These are phyloP conservation scores for Etheostoma cragini DNA, from an alignment of 2,113 vertebrate species.

Conservation along the genomic window DNA sequence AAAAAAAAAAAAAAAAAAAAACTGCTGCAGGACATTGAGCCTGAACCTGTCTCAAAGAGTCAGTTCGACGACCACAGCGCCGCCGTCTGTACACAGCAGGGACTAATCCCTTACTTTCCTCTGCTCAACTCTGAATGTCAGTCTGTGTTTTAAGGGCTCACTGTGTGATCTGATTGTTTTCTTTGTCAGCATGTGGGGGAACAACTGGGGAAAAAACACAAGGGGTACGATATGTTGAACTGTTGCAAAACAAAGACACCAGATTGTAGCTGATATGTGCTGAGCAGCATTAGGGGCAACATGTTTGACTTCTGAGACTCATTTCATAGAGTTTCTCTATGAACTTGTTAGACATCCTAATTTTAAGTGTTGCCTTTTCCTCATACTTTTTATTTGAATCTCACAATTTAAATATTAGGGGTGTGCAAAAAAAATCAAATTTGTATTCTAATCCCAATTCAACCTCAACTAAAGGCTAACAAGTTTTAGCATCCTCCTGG, in stretches of 20 bases:
- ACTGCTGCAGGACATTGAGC: conserved; percentile 4
- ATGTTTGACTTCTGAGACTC: neutral
- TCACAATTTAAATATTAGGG: neutral
- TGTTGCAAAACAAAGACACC: neutral
- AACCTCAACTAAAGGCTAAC: too few relatives aligned
- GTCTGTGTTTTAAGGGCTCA: conserved; percentile 6
- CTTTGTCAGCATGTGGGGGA: neutral
- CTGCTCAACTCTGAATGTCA: conserved; percentile 2
- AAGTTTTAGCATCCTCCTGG: neutral
- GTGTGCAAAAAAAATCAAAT: too few relatives aligned
- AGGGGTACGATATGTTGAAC: neutral
- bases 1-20: neutral
- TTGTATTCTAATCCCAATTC: too few relatives aligned
- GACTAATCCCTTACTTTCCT: neutral
- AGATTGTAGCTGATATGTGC: neutral
- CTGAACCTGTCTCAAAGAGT: neutral
- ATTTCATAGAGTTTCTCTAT: too few relatives aligned
- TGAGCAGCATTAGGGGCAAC: neutral
- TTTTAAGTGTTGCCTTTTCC: neutral
- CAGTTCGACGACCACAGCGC: neutral
- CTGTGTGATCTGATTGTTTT: conserved; percentile 14
- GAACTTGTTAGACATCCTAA: too few relatives aligned
- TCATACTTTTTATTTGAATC: neutral
- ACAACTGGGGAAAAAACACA: neutral
- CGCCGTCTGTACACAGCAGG: neutral